A percentile compares a stretch with the other conserved stretches of the same genome.
Conservation (phyloP, 2,113 vertebrate genomes). For the Dromaius novaehollandiae region DNA sequence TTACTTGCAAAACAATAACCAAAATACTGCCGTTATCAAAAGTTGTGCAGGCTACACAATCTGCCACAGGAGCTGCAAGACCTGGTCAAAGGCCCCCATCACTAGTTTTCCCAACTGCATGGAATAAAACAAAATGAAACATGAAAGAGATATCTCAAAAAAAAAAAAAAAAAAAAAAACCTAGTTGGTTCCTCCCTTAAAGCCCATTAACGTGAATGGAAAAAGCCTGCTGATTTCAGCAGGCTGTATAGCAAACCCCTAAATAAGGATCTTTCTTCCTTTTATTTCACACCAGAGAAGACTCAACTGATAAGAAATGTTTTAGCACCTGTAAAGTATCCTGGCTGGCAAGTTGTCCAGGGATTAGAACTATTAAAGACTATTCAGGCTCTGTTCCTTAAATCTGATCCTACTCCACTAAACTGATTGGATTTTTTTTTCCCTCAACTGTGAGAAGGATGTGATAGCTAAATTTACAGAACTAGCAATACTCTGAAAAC, state of each 20-base stretch:
- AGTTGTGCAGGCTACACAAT: not conserved
- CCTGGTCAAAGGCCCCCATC: not conserved
- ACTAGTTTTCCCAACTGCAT: not conserved
- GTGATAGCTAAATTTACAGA: slow-evolving; percentile 63
- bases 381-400: not conserved
- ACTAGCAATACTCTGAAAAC: slow-evolving; percentile 54
- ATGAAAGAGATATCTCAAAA: not conserved
- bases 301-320: not conserved
- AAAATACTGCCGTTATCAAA: not conserved
- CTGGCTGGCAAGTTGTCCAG: not conserved
- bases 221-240: not conserved
- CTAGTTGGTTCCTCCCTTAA: not conserved
- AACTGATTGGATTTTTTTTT: not conserved
- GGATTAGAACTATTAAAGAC: slow-evolving; percentile 32
- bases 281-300: not conserved
- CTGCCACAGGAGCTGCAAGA: not conserved
- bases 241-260: not conserved
- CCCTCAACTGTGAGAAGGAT: not conserved
- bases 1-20: not conserved
- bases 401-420: slow-evolving; percentile 11
- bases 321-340: not conserved
- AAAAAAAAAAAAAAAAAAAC: not conserved
- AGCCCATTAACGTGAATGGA: not conserved
- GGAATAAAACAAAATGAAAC: not conserved
- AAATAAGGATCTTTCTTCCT: not conserved